Conservation (phyloP, 2,888 invertebrate species). For the Drosophila colorata region DNA sequence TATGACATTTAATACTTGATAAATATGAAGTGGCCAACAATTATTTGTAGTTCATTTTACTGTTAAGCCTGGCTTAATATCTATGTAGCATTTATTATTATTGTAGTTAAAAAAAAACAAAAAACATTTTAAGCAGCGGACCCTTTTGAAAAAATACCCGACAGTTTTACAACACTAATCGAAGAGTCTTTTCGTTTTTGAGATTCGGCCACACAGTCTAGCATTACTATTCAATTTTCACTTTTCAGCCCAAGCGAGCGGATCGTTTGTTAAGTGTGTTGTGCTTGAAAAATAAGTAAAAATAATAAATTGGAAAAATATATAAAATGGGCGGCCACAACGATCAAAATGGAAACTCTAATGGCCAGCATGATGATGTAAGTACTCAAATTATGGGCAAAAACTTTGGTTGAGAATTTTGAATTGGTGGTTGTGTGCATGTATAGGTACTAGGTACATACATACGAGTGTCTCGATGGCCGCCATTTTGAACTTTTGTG, state of each 20-base stretch:
- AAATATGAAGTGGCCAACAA: too few relatives aligned
- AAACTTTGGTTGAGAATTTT: background rate
- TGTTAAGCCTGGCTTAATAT: background rate
- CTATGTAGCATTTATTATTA: too few relatives aligned
- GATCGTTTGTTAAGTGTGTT: constrained; percentile 16
- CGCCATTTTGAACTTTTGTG: constrained; percentile 77
- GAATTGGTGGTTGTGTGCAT: constrained; percentile 10
- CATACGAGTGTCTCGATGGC: constrained; percentile 46
- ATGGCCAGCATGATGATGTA: constrained; percentile 81
- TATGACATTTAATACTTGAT: too few relatives aligned
- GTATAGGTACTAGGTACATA: constrained; percentile 24
- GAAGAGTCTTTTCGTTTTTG: constrained; percentile 5
- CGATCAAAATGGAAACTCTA: constrained; percentile 80
- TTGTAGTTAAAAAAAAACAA: background rate
- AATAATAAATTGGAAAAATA: constrained; percentile 13
- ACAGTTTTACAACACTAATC: constrained; percentile 17
- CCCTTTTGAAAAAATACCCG: background rate
- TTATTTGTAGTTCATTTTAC: too few relatives aligned
- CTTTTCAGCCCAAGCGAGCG: constrained; percentile 36
- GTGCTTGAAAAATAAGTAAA: constrained; percentile 18
- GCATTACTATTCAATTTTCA: constrained; percentile 58
- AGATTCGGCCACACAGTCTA: constrained; percentile 13
- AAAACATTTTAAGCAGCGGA: constrained; percentile 1
- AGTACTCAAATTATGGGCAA: constrained; percentile 52
- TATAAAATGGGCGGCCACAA: constrained; percentile 72